A percentile compares a stretch with the other conserved stretches of the same genome.
Conservation (phyloP, 2,888 invertebrate species). For the Argyresthia albistria region DNA sequence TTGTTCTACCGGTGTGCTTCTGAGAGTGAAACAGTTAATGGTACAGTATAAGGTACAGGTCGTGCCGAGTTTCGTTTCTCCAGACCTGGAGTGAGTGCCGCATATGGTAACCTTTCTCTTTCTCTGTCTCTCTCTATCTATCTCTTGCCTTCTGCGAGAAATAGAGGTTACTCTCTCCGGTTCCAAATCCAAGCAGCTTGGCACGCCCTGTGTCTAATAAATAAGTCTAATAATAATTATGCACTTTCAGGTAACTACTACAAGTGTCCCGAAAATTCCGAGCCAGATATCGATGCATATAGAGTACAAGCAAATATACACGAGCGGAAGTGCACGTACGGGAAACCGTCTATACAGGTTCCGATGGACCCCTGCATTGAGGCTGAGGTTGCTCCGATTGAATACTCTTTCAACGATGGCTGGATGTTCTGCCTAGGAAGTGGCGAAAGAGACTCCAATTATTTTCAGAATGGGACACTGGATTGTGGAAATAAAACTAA, state of each 20-base stretch:
- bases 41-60: too few species aligned
- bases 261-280: slow-evolving; percentile 49
- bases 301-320: slow-evolving; percentile 58
- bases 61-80: too few species aligned
- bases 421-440: slow-evolving; percentile 66
- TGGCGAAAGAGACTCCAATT: slow-evolving; percentile 58
- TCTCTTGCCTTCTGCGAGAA: too few species aligned
- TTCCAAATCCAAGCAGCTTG: too few species aligned
- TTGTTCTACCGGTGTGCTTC: too few species aligned
- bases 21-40: too few species aligned
- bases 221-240: not conserved
- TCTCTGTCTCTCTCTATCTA: too few species aligned
- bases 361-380: slow-evolving; percentile 56
- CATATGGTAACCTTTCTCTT: too few species aligned
- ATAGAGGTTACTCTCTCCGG: too few species aligned
- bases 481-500: slow-evolving; percentile 61
- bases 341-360: slow-evolving; percentile 36
- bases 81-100: too few species aligned
- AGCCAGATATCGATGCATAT: slow-evolving; percentile 54
- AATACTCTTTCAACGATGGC: slow-evolving; percentile 59
- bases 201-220: too few species aligned
- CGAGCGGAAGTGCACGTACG: slow-evolving; percentile 52
- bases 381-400: slow-evolving; percentile 60
- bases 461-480: slow-evolving; percentile 56
- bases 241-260: slow-evolving; percentile 44